Conservation (phyloP, 2,888 invertebrate species). For the Polyommatus icarus region DNA sequence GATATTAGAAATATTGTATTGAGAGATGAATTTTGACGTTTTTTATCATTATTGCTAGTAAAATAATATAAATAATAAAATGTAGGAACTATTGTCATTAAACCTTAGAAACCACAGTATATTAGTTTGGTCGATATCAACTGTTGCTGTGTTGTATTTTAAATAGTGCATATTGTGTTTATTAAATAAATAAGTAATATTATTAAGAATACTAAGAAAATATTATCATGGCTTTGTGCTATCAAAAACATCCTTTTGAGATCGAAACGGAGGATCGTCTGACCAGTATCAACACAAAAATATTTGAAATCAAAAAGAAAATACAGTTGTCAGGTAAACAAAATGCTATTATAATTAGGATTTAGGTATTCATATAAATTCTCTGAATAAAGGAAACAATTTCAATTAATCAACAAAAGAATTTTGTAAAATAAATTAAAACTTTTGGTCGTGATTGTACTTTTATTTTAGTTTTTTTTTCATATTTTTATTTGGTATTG, state of each 20-base stretch:
- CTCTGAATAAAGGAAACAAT: background rate
- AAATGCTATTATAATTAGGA: background rate
- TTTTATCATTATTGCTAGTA: background rate
- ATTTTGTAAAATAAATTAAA: background rate
- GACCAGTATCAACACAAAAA: constrained; percentile 86
- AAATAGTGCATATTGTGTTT: constrained; percentile 39
- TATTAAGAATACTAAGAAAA: background rate
- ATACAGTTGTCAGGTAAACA: constrained; percentile 88
- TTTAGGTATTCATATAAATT: no score
- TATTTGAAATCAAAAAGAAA: constrained; percentile 92
- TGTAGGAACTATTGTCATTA: background rate
- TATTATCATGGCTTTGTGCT: constrained; percentile 56
- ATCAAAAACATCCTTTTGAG: constrained; percentile 76
- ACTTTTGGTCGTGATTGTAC: background rate
- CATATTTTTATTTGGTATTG: no score
- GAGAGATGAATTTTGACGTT: background rate
- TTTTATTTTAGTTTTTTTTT: background rate
- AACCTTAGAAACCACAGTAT: background rate
- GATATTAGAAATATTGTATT: background rate
- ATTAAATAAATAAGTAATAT: background rate
- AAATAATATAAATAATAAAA: background rate
- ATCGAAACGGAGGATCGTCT: constrained; percentile 77
- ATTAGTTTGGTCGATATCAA: background rate
- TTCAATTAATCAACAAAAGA: background rate
- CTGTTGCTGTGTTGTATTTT: constrained; percentile 38